These are phyloP conservation scores for Ethmia dodecea DNA, from an alignment of 2,888 invertebrate genomes.

Conservation along the genomic window DNA sequence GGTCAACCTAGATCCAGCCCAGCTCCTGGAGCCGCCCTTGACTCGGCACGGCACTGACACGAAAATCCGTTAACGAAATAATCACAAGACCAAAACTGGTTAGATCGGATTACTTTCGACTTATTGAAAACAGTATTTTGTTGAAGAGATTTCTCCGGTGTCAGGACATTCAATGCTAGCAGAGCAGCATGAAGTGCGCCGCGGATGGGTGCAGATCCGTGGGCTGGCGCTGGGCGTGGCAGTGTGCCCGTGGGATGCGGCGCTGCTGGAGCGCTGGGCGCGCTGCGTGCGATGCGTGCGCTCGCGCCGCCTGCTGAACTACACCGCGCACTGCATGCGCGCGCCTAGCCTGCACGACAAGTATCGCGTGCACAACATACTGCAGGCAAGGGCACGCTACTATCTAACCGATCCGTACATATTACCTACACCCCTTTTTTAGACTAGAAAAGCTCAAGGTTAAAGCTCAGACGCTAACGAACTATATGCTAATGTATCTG, in stretches of 20 bases:
- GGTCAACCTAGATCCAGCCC: no score
- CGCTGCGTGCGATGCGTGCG: slow-evolving; percentile 45
- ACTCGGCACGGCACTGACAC: background rate
- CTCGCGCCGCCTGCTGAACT: slow-evolving; percentile 46
- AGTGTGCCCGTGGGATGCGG: slow-evolving; percentile 61
- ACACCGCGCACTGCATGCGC: slow-evolving; percentile 59
- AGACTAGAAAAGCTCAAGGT: no score
- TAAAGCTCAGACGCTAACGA: no score
- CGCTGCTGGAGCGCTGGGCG: slow-evolving; percentile 54
- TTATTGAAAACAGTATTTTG: no score
- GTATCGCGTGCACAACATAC: slow-evolving; percentile 52
- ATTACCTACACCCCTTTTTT: no score
- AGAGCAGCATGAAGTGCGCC: slow-evolving; percentile 49
- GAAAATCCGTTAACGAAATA: no score
- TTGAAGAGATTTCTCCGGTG: no score
- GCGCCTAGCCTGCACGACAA: slow-evolving; percentile 60
- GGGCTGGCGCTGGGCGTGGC: slow-evolving; percentile 52
- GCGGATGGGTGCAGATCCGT: slow-evolving; percentile 45
- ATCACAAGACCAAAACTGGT: no score
- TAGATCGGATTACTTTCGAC: no score
- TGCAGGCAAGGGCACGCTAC: slow-evolving; percentile 40
- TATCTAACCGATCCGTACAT: background rate
- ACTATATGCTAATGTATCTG: no score
- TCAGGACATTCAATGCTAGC: slow-evolving; percentile 67
- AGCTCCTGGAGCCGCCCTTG: no score